Evolutionary conservation across 2,797 vertebrate genomes (phyloP).

Genomic region (Protonibea diacanthus): DNA sequence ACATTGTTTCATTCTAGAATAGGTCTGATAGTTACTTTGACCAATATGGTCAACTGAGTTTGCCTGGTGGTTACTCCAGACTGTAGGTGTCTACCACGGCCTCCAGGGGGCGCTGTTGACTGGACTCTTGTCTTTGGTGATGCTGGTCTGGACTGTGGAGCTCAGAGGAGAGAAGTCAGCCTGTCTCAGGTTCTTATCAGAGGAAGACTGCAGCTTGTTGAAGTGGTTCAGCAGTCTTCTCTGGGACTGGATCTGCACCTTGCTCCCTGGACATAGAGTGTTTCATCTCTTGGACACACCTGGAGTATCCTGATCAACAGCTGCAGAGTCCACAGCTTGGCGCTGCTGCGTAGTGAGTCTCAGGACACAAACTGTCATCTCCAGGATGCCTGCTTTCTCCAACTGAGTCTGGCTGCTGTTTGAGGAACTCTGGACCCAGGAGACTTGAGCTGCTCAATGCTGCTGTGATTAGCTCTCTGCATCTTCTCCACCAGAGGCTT

Average conservation of each 20-base stretch:
- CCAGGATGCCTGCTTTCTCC: slow-evolving; percentile 84
- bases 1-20: not conserved
- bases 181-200: slow-evolving; percentile 47
- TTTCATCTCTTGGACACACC: slow-evolving; percentile 60
- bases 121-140: slow-evolving; percentile 52
- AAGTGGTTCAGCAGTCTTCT: slow-evolving; percentile 65
- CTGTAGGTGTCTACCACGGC: slow-evolving; percentile 67
- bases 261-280: slow-evolving; percentile 64
- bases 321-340: slow-evolving; percentile 44
- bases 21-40: slow-evolving; percentile 28
- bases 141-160: slow-evolving; percentile 47
- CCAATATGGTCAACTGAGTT: slow-evolving; percentile 41
- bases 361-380: slow-evolving; percentile 84
- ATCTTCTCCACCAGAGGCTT: slow-evolving; percentile 88
- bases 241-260: slow-evolving; percentile 38
- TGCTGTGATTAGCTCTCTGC: slow-evolving; percentile 77
- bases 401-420: slow-evolving; percentile 83
- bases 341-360: slow-evolving; percentile 58
- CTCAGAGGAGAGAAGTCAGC: slow-evolving; percentile 51
- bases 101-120: slow-evolving; percentile 62
- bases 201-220: slow-evolving; percentile 58
- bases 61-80: slow-evolving; percentile 24
- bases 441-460: slow-evolving; percentile 80
- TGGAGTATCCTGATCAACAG: slow-evolving; percentile 60
- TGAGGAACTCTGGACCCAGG: slow-evolving; percentile 81